A percentile compares a stretch with the other conserved stretches of the same genome.
Evolutionary conservation across 2,888 invertebrate species (phyloP).

Genomic region (Portevinia maculata): DNA sequence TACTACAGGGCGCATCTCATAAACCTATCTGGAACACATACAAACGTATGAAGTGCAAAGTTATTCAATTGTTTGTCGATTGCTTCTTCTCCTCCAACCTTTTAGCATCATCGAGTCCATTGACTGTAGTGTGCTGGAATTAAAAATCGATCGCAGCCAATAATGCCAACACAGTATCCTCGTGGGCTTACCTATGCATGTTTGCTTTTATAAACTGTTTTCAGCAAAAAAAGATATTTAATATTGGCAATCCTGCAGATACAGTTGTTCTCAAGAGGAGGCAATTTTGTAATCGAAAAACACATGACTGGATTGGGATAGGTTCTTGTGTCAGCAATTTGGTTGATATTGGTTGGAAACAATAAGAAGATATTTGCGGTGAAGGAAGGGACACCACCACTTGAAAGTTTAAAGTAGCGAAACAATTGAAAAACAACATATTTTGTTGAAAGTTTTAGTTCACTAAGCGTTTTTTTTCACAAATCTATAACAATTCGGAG

Average conservation of each 20-base stretch:
- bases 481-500: background rate
- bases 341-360: background rate
- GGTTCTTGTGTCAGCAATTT: conserved; percentile 39
- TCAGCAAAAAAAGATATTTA: conserved; percentile 35
- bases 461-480: background rate
- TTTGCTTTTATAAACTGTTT: conserved; percentile 44
- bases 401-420: too few species aligned
- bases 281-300: conserved; percentile 31
- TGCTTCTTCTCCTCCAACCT: conserved; percentile 20
- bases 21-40: background rate
- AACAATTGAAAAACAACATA: too few species aligned
- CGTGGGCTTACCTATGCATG: conserved; percentile 51
- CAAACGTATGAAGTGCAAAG: conserved; percentile 31
- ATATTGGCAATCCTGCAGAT: conserved; percentile 50
- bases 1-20: conserved; percentile 6
- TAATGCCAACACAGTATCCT: conserved; percentile 21
- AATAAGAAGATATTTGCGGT: background rate
- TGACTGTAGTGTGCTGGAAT: conserved; percentile 36
- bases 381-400: too few species aligned
- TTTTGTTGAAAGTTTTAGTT: background rate
- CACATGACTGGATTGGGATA: conserved; percentile 7
- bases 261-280: conserved; percentile 25
- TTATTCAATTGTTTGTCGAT: conserved; percentile 55
- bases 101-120: conserved; percentile 15
- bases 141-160: conserved; percentile 60